Percentiles rank a stretch among this genome's conserved stretches.
Conservation (phyloP, 35 echinoderm and acorn worm genomes). For the Stichopus chloronotus region DNA sequence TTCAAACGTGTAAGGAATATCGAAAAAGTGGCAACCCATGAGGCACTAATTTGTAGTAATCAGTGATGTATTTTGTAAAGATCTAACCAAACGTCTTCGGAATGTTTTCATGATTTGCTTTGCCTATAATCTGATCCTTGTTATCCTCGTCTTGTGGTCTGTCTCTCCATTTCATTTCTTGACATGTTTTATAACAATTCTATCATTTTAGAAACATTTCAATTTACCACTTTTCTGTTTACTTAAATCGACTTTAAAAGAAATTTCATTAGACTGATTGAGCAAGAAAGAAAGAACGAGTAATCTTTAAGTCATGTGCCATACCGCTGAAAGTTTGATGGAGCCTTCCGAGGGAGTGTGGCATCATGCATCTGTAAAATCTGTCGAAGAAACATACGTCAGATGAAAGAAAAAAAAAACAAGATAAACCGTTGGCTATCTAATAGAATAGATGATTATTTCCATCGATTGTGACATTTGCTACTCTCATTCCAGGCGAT, state of each 20-base stretch:
- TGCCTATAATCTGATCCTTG: too few species aligned
- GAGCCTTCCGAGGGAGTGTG: neutral
- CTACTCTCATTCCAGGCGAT: neutral
- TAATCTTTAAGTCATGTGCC: neutral
- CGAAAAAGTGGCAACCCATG: too few species aligned
- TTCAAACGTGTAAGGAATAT: neutral
- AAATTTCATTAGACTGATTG: neutral
- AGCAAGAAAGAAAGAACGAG: too few species aligned
- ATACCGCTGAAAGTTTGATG: neutral
- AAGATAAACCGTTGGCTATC: neutral
- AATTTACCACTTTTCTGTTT: neutral
- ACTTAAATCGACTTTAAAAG: neutral
- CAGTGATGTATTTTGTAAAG: too few species aligned
- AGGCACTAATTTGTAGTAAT: too few species aligned
- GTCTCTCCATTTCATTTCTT: neutral
- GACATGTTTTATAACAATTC: neutral
- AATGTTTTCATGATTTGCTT: too few species aligned
- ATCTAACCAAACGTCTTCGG: too few species aligned
- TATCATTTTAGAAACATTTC: neutral
- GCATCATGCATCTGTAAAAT: constrained; percentile 21
- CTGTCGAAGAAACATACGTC: neutral
- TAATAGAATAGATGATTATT: neutral
- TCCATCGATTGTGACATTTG: neutral
- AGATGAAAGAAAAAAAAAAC: neutral
- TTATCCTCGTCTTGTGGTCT: neutral